Conservation (phyloP, 2,888 invertebrate genomes). For the Acleris holmiana region DNA sequence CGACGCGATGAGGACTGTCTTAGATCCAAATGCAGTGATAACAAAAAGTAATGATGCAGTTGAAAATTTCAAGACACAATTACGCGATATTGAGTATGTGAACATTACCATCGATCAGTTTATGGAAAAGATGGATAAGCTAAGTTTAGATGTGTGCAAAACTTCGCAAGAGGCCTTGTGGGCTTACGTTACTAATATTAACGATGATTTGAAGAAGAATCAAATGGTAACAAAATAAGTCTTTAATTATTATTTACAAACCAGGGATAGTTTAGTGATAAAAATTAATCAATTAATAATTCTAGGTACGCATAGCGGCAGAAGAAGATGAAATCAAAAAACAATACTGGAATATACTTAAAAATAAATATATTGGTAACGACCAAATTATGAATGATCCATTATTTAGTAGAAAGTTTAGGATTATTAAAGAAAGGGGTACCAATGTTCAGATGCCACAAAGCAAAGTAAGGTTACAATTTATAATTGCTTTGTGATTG, state of each 20-base stretch:
- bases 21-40: slow-evolving; percentile 66
- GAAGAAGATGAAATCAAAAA: slow-evolving; percentile 79
- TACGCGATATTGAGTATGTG: slow-evolving; percentile 63
- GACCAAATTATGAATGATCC: slow-evolving; percentile 51
- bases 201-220: slow-evolving; percentile 69
- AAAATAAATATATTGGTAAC: slow-evolving; percentile 66
- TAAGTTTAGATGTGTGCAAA: slow-evolving; percentile 75
- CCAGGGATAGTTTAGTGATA: background rate
- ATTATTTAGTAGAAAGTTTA: slow-evolving; percentile 63
- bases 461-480: slow-evolving; percentile 62
- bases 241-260: background rate
- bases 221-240: slow-evolving; percentile 62
- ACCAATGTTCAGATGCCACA: slow-evolving; percentile 78
- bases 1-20: slow-evolving; percentile 70
- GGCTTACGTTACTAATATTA: slow-evolving; percentile 75
- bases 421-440: slow-evolving; percentile 74
- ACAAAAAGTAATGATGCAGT: slow-evolving; percentile 56
- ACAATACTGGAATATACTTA: slow-evolving; percentile 74
- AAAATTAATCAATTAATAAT: background rate
- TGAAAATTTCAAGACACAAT: slow-evolving; percentile 61
- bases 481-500: slow-evolving; percentile 6
- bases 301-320: slow-evolving; percentile 69
- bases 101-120: slow-evolving; percentile 67
- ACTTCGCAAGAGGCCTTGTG: slow-evolving; percentile 74
- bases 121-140: slow-evolving; percentile 74